Evolutionary conservation across 2,888 invertebrate genomes (phyloP), one percentile per base, ranked within the genome.

Genomic region (Cephus rjabovi): DNA sequence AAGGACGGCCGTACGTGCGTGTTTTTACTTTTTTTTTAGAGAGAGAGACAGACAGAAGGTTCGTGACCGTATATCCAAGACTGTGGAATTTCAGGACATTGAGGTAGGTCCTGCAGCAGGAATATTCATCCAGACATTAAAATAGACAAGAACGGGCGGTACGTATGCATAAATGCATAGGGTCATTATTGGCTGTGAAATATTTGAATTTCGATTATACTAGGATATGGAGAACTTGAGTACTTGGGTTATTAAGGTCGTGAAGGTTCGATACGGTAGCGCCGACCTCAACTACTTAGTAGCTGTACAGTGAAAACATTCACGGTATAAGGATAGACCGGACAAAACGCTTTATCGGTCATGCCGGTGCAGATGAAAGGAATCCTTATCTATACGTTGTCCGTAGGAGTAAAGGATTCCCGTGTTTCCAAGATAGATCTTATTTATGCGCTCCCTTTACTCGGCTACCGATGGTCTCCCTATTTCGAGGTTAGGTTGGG

Each of bases 391-490:
- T 87, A 84, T 86, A 82, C 85, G 86, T 86, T 88, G 87, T 86
- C 84, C 84, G 82, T 78, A 80, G 76, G 76, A 82, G 79, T 88
- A 90, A 90, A 90, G 91, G 91, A 91, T 91, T 91, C 91, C 85
- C 91, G 87, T 91, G 91, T 91, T 82, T 85, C 82, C 84, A 80
- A 87, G 88, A 89, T 89, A 89, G 89, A 90, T 90, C 90, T 91
- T 90, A 90, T 91, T 91, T 90, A 91, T 90, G 90, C 85, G 87
- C 83, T 83, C 87, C 86, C 85, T 85, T 86, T 86, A 84, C 80
- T 83, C 76, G 82, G 88, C 89, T 89, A 89, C 89, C 90, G 90
- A 90, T 91, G 56, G 23, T 56, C 56, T 56, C 56, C 56, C 56
- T 23, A 23, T 56, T 56, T 56, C 56, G 56, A 23, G 56, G 56